phyloP scores from a whole-genome alignment of 2,113 vertebrate genomes.

The Nyctereutes procyonoides region DNA sequence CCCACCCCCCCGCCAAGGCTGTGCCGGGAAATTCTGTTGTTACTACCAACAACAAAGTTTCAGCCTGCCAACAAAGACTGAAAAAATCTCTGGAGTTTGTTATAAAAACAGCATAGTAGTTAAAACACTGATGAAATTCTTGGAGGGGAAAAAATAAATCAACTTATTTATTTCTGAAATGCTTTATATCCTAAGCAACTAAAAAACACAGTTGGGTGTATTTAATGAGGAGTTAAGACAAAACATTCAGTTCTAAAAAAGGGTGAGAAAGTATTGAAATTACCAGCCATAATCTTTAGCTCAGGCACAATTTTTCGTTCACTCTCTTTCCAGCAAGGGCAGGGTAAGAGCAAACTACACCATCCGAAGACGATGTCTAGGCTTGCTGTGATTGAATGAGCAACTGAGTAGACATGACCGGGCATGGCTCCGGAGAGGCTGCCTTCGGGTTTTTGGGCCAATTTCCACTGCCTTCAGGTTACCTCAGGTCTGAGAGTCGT shows the following conservation, averaged over 20 bases:
- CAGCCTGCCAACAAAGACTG: slow-evolving; percentile 41
- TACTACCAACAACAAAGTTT: not conserved
- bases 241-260: not conserved
- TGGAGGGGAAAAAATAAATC: not conserved
- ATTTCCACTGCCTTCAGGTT: not conserved
- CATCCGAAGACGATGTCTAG: not conserved
- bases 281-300: not conserved
- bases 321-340: not conserved
- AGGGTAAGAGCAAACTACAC: not conserved
- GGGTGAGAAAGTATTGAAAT: not conserved
- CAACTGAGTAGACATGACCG: not conserved
- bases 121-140: slow-evolving; percentile 32
- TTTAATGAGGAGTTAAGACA: not conserved
- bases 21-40: slow-evolving; percentile 12
- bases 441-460: not conserved
- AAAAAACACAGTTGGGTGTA: not conserved
- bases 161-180: slow-evolving; percentile 39
- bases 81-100: slow-evolving; percentile 31
- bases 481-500: not conserved
- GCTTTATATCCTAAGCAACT: not conserved
- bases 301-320: not conserved
- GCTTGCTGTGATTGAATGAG: not conserved
- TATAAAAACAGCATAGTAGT: slow-evolving; percentile 21
- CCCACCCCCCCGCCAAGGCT: not conserved
- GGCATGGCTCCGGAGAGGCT: not conserved